Conservation (phyloP, 2,888 invertebrate species). For the Eristalinus sepulchralis region DNA sequence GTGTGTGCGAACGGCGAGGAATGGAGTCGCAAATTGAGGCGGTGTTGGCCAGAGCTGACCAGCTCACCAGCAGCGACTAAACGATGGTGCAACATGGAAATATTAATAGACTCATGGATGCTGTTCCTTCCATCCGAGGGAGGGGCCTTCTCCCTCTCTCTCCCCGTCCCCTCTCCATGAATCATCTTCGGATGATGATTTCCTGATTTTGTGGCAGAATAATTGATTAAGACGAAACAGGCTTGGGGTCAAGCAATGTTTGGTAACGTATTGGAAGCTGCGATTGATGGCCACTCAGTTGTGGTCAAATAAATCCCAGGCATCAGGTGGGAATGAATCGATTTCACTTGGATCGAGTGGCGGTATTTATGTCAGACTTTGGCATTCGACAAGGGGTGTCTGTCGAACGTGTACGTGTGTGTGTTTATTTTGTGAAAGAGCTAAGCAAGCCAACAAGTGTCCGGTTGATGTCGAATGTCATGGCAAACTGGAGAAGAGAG, state of each 20-base stretch:
- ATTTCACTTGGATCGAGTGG: constrained; percentile 38
- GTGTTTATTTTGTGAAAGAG: background rate
- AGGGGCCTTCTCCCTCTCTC: background rate
- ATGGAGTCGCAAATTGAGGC: constrained; percentile 55
- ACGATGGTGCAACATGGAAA: constrained; percentile 70
- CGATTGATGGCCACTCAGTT: constrained; percentile 58
- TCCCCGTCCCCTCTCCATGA: background rate
- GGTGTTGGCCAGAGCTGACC: constrained; percentile 38
- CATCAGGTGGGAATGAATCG: constrained; percentile 55
- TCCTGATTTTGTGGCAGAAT: constrained; percentile 73
- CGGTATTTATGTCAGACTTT: constrained; percentile 42
- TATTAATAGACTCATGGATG: constrained; percentile 68
- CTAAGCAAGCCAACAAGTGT: constrained; percentile 20
- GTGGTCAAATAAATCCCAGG: constrained; percentile 61
- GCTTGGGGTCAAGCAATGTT: constrained; percentile 77
- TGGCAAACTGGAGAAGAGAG: constrained; percentile 9
- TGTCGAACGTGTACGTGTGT: background rate
- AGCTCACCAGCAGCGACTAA: constrained; percentile 47
- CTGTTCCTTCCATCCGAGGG: constrained; percentile 14
- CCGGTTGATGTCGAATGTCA: constrained; percentile 8
- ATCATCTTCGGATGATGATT: constrained; percentile 43
- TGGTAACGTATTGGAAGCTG: constrained; percentile 11
- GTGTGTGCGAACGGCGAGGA: constrained; percentile 28
- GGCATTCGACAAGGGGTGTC: constrained; percentile 30
- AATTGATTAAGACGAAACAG: constrained; percentile 81